A percentile compares a stretch with the other conserved stretches of the same genome.
These are phyloP conservation scores for Epizoanthus ramosus DNA, from an alignment of 92 coral and sea anemone genomes.

Conservation along the genomic window DNA sequence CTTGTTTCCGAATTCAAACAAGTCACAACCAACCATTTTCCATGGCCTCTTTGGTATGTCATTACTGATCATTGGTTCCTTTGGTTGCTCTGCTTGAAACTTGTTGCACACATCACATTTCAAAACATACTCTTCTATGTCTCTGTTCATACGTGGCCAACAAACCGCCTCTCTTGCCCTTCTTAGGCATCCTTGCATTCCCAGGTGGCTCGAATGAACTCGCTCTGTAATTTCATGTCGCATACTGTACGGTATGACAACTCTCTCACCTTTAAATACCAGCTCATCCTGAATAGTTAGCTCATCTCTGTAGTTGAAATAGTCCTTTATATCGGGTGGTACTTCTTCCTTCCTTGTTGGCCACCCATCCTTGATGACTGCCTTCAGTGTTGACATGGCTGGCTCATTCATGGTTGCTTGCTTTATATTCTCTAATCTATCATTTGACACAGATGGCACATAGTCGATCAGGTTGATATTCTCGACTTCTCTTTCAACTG, in stretches of 20 bases:
- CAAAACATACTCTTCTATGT: neutral
- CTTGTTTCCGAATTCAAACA: neutral
- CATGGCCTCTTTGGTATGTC: slow-evolving; percentile 6
- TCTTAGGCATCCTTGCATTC: slow-evolving; percentile 11
- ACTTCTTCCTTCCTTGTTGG: neutral
- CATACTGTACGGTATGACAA: neutral
- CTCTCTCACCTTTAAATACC: slow-evolving; percentile 16
- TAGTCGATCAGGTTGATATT: too few relatives aligned
- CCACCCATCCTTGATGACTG: neutral
- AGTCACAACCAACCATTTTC: neutral
- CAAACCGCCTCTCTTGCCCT: neutral
- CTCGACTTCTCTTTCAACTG: too few relatives aligned
- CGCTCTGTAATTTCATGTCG: neutral
- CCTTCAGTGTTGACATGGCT: neutral
- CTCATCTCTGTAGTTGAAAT: neutral
- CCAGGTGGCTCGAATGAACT: slow-evolving; percentile 5
- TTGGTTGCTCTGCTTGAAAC: slow-evolving; percentile 13
- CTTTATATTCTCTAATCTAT: too few relatives aligned
- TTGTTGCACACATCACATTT: slow-evolving; percentile 13
- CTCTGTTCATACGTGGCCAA: slow-evolving; percentile 30
- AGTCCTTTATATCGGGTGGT: neutral
- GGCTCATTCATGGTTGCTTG: too few relatives aligned
- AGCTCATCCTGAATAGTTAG: neutral
- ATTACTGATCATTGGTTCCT: slow-evolving; percentile 10
- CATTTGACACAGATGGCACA: too few relatives aligned